Evolutionary conservation across 2,888 invertebrate species (phyloP).

Genomic region (Acanthosepion lycidas): DNA sequence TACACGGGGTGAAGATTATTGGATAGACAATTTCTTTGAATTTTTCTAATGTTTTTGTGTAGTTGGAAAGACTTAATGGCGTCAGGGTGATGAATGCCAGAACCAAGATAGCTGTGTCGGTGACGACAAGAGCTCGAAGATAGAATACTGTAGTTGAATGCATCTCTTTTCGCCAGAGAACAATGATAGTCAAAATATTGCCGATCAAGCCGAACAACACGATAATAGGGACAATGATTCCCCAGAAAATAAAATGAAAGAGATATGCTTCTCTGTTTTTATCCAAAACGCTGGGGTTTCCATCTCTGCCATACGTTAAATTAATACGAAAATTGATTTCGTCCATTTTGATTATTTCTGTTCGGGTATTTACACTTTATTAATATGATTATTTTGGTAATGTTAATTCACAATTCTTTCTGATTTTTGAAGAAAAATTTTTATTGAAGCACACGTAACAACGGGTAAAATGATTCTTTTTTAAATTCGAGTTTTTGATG

Average conservation of each 20-base stretch:
- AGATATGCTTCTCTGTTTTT: conserved; percentile 53
- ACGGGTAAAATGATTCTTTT: neutral
- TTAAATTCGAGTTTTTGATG: neutral
- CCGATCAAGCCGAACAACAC: conserved; percentile 67
- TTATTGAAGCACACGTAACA: neutral
- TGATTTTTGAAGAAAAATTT: neutral
- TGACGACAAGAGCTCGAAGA: conserved; percentile 65
- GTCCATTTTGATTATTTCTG: conserved; percentile 48
- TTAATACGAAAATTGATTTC: conserved; percentile 67
- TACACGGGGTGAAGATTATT: conserved; percentile 64
- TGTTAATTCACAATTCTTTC: neutral
- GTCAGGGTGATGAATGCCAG: conserved; percentile 57
- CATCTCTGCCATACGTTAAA: conserved; percentile 60
- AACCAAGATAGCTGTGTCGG: conserved; percentile 65
- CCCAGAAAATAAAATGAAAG: conserved; percentile 67
- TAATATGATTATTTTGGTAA: neutral
- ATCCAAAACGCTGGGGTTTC: conserved; percentile 49
- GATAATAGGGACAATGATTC: conserved; percentile 65
- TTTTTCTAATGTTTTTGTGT: conserved; percentile 57
- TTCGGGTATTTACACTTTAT: neutral
- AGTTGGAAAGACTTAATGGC: conserved; percentile 59
- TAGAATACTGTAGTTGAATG: conserved; percentile 68
- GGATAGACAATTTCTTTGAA: conserved; percentile 66
- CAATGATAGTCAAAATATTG: conserved; percentile 69
- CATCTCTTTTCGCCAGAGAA: conserved; percentile 69